Conservation (phyloP, 30 jellyfish, hydroid and myxozoan species). For the Kudoa iwatai region DNA sequence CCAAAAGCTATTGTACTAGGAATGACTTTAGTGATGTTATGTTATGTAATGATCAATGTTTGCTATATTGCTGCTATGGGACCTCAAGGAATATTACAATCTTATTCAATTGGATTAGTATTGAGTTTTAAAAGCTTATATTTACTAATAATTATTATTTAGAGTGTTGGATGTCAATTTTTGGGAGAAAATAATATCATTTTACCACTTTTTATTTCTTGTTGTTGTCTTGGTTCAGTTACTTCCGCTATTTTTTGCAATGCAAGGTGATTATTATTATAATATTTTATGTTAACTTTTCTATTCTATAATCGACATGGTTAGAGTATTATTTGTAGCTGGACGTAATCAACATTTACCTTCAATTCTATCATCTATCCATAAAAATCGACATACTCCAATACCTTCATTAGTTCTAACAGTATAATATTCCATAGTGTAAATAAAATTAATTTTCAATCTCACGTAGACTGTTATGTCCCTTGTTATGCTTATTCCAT, state of each 20-base stretch:
- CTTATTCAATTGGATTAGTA: constrained; percentile 38
- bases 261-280: constrained; percentile 10
- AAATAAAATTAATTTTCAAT: background rate
- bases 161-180: constrained; percentile 27
- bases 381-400: constrained; percentile 17
- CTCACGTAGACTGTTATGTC: constrained; percentile 16
- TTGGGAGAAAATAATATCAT: constrained; percentile 32
- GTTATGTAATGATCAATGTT: constrained; percentile 18
- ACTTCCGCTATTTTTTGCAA: constrained; percentile 41
- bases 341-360: constrained; percentile 71
- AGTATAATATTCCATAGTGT: constrained; percentile 2
- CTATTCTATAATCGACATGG: background rate
- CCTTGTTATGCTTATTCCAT: constrained; percentile 30
- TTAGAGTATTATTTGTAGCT: constrained; percentile 51
- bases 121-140: constrained; percentile 2
- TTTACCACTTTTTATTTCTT: constrained; percentile 37
- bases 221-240: constrained; percentile 54
- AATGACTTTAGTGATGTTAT: constrained; percentile 19
- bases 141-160: background rate
- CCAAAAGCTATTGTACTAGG: constrained; percentile 18
- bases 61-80: constrained; percentile 22
- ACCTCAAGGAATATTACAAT: constrained; percentile 12
- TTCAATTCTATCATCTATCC: constrained; percentile 22
- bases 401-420: constrained; percentile 33
- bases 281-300: no score